These are phyloP conservation scores for Spilogale gracilis DNA, from an alignment of 2,113 vertebrate genomes.

Conservation along the genomic window DNA sequence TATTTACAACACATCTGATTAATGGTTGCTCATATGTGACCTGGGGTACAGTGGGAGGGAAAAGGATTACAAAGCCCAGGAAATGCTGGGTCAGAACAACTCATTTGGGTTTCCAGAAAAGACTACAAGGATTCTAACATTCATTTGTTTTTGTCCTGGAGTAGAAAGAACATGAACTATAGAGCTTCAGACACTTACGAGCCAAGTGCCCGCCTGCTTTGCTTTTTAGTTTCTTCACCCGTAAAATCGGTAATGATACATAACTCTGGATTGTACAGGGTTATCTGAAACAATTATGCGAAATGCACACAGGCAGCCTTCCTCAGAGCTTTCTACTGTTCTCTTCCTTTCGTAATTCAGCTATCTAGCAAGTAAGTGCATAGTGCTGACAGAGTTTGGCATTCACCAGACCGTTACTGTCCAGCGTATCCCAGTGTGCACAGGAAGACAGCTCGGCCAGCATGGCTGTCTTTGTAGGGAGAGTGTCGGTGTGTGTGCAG, in stretches of 20 bases:
- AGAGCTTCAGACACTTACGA: not conserved
- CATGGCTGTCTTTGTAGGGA: conserved; percentile 64
- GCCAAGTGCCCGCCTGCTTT: not conserved
- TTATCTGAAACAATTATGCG: not conserved
- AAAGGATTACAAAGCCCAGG: not conserved
- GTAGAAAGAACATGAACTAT: not conserved
- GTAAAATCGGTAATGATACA: not conserved
- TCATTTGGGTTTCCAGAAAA: not conserved
- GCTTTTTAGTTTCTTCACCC: not conserved
- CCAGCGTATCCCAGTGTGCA: conserved; percentile 37
- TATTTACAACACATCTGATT: not conserved
- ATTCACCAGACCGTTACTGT: conserved; percentile 66
- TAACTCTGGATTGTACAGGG: not conserved
- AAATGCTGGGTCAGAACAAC: not conserved
- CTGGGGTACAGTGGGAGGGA: not conserved
- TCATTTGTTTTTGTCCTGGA: not conserved
- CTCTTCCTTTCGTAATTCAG: not conserved
- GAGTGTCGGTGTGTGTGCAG: conserved; percentile 35
- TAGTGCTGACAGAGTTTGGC: not conserved
- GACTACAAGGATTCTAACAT: not conserved
- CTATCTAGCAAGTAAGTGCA: conserved; percentile 2
- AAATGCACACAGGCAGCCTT: not conserved
- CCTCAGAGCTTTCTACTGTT: not conserved
- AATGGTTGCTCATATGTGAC: not conserved
- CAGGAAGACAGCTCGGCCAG: conserved; percentile 3